These are phyloP conservation scores for Phrynosoma platyrhinos DNA, from an alignment of 2,113 vertebrate genomes.

Conservation along the genomic window DNA sequence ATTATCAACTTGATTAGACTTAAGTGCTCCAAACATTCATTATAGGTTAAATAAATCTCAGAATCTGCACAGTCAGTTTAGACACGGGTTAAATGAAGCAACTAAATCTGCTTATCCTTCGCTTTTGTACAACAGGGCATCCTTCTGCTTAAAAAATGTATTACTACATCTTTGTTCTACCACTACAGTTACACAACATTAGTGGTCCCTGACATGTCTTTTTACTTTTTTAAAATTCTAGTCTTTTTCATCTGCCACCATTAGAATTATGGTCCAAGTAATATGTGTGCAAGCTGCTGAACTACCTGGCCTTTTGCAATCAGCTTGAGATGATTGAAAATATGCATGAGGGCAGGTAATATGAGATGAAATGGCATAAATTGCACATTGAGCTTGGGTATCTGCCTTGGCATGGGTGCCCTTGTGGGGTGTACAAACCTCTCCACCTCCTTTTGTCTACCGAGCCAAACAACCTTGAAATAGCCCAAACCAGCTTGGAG, in stretches of 20 bases:
- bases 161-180: too few relatives aligned
- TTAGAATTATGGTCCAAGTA: neutral
- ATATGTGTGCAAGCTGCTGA: too few relatives aligned
- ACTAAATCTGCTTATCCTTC: neutral
- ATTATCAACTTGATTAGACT: neutral
- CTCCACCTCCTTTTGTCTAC: slow-evolving; percentile 22
- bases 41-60: neutral
- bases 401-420: neutral
- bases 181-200: too few relatives aligned
- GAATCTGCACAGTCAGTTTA: neutral
- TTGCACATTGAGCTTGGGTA: slow-evolving; percentile 2
- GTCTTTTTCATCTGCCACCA: neutral
- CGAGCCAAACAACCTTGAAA: slow-evolving; percentile 44
- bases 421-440: slow-evolving; percentile 35
- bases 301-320: neutral
- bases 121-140: too few relatives aligned
- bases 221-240: neutral
- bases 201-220: neutral
- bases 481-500: slow-evolving; percentile 6
- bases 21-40: neutral
- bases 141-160: neutral
- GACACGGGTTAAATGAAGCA: neutral
- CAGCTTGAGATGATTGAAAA: neutral
- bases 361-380: neutral
- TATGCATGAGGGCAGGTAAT: neutral